Conservation (phyloP, 1,140 invertebrate genomes). For the Drosophila nigrodunni region DNA sequence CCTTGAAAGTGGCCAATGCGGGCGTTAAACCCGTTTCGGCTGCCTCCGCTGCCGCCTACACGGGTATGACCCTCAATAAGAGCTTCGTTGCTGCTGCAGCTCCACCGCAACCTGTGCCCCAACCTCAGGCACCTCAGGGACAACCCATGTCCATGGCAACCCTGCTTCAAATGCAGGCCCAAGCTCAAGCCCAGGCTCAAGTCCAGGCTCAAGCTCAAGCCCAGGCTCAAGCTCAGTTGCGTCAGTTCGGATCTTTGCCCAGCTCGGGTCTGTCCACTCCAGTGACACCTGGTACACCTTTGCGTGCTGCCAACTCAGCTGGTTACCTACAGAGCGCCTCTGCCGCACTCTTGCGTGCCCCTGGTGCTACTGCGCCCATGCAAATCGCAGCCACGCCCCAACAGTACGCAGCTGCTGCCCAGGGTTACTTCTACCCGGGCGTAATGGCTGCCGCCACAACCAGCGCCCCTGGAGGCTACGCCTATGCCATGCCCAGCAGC, state of each 20-base stretch:
- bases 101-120: conserved; percentile 55
- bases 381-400: conserved; percentile 48
- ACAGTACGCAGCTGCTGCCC: conserved; percentile 59
- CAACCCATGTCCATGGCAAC: conserved; percentile 60
- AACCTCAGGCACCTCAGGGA: conserved; percentile 33
- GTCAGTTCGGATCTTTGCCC: conserved; percentile 85
- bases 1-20: conserved; percentile 87
- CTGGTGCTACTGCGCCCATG: conserved; percentile 43
- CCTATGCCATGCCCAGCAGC: conserved; percentile 64
- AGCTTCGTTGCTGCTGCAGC: conserved; percentile 84
- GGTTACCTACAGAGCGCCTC: conserved; percentile 29
- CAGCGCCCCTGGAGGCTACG: conserved; percentile 28
- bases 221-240: conserved; percentile 59
- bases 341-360: conserved; percentile 51
- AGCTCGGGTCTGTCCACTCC: conserved; percentile 78
- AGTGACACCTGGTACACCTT: conserved; percentile 83
- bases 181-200: conserved; percentile 51
- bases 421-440: conserved; percentile 74
- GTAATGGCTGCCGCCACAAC: conserved; percentile 58
- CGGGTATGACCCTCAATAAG: conserved; percentile 90
- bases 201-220: conserved; percentile 53
- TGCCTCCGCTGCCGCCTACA: conserved; percentile 88
- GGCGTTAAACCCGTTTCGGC: conserved; percentile 48
- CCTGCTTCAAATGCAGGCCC: conserved; percentile 63
- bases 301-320: conserved; percentile 41